These are phyloP conservation scores for Enteromius paludinosus DNA, from an alignment of 2,797 vertebrate genomes.

Conservation along the genomic window DNA sequence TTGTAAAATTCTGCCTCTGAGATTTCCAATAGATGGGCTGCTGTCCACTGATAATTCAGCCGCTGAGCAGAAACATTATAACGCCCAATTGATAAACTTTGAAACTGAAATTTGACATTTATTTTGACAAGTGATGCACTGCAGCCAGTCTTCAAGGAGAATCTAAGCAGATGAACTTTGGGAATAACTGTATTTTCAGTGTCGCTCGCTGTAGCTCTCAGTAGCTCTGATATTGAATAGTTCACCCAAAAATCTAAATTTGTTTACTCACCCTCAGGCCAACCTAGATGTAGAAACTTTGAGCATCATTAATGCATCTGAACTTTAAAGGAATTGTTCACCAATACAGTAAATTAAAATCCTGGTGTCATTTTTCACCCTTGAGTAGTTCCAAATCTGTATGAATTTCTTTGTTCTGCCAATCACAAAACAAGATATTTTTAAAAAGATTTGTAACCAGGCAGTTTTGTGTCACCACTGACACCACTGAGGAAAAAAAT, in stretches of 20 bases:
- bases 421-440: too few species aligned
- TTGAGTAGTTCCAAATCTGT: too few species aligned
- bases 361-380: too few species aligned
- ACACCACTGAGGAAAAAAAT: too few species aligned
- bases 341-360: too few species aligned
- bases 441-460: too few species aligned
- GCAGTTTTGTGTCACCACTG: too few species aligned
- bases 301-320: neutral
- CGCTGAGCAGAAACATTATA: neutral
- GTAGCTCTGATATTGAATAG: neutral
- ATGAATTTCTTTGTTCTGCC: too few species aligned
- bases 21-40: conserved; percentile 29
- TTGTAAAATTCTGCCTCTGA: conserved; percentile 48
- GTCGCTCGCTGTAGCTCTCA: neutral
- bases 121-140: neutral
- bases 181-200: conserved; percentile 1
- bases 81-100: neutral
- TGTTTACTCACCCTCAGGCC: neutral
- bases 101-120: conserved; percentile 30
- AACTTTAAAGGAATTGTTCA: neutral
- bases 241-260: neutral
- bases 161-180: conserved; percentile 9
- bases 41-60: conserved; percentile 29
- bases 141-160: neutral
- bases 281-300: neutral